Conservation (phyloP, 2,888 invertebrate genomes). For the Dilophus febrilis region DNA sequence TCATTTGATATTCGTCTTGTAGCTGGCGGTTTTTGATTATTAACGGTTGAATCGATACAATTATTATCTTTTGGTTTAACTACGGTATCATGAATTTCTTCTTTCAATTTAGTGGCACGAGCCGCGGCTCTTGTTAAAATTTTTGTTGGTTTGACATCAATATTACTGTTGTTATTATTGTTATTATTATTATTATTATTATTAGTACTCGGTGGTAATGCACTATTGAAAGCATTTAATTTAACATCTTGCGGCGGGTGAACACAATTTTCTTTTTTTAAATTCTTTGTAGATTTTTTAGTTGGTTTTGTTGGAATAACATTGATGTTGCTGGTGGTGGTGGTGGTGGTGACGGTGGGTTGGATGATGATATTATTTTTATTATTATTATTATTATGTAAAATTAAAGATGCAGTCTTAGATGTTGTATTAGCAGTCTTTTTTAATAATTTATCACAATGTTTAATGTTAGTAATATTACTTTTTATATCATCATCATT, state of each 20-base stretch:
- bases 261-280: background rate
- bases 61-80: constrained; percentile 24
- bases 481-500: background rate
- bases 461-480: background rate
- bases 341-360: constrained; percentile 18
- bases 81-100: constrained; percentile 31
- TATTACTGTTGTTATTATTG: background rate
- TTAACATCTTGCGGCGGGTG: background rate
- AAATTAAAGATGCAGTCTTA: background rate
- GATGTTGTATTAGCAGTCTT: background rate
- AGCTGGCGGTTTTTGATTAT: constrained; percentile 29
- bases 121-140: constrained; percentile 24
- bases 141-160: constrained; percentile 15
- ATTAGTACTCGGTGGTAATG: background rate
- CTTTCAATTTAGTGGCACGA: constrained; percentile 13
- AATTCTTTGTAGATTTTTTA: too few species aligned
- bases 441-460: too few species aligned
- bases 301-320: background rate
- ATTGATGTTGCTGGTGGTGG: too few species aligned
- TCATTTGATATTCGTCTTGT: constrained; percentile 44
- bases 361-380: background rate
- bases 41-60: constrained; percentile 31
- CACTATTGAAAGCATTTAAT: too few species aligned
- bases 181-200: background rate
- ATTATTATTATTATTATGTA: too few species aligned